Percentiles rank a stretch among this genome's conserved stretches.
phyloP scores from a whole-genome alignment of 2,113 vertebrate genomes.

The Psilopsiagon aymara region DNA sequence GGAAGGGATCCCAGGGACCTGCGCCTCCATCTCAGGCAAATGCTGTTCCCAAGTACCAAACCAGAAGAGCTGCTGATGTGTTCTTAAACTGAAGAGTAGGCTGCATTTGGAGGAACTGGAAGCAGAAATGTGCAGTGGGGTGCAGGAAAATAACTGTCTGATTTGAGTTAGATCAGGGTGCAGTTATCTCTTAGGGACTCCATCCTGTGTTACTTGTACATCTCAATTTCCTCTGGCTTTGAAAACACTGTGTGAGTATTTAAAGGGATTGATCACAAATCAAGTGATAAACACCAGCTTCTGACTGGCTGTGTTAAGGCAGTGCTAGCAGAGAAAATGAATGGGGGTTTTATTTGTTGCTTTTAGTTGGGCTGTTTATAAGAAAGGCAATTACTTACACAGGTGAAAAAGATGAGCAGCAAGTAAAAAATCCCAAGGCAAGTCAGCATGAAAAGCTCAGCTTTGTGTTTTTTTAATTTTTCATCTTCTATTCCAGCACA shows the following conservation, averaged over 20 bases:
- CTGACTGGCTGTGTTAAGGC: background rate
- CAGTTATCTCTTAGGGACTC: background rate
- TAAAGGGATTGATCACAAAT: background rate
- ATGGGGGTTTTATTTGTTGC: background rate
- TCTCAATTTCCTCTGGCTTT: background rate
- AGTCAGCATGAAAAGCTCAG: constrained; percentile 72
- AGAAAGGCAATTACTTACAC: constrained; percentile 72
- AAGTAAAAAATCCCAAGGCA: constrained; percentile 77
- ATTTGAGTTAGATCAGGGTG: background rate
- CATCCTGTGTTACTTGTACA: background rate
- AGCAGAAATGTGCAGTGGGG: background rate
- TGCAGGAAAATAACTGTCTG: background rate
- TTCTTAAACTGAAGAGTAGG: background rate
- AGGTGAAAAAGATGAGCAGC: constrained; percentile 80
- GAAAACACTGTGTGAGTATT: background rate
- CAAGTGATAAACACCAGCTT: background rate
- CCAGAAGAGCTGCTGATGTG: background rate
- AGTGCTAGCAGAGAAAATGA: background rate
- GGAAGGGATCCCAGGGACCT: background rate
- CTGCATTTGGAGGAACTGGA: background rate
- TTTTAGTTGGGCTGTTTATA: background rate
- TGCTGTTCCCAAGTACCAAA: background rate
- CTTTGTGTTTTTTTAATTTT: constrained; percentile 68
- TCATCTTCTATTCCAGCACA: constrained; percentile 53
- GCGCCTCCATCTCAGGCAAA: background rate